Evolutionary conservation across 2,888 invertebrate genomes (phyloP), one percentile per base, ranked within the genome.

Genomic region (Opisthograptis luteolata): DNA sequence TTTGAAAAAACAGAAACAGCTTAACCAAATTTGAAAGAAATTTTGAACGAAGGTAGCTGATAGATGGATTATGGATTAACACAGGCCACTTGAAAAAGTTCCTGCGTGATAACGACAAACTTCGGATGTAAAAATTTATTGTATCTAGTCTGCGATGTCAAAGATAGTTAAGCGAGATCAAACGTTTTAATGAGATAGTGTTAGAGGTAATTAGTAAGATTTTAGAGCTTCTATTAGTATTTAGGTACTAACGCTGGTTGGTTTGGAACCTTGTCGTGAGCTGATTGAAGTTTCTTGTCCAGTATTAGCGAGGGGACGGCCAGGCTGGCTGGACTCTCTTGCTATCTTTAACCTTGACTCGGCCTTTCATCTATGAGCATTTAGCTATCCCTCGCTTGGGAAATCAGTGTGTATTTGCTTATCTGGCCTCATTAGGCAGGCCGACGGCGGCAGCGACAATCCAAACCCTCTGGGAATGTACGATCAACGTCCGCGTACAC

Each of bases 361-460:
- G 46, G 25, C 40, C 37, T 55, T 37, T 55, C 49, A 52, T 56
- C 40, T 40, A 13, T 14, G 14, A 31, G 46, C 31, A 42, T 44
- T 46, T 48, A 27, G 43, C 34, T 44, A 45, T 41, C 39, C 17
- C 44, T 46, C 87, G 64, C 87, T 50, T 64, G 88, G 88, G 89
- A 89, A 89, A 88, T 89, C 85, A 83, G 64, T 32, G 64, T 68
- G 68, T 75, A 71, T 81, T 81, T 75, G 79, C 79, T 87, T 86
- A 85, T 82, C 84, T 82, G 75, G 80, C 77, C 79, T 80, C 79
- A 84, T 87, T 85, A 84, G 74, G 70, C 72, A 71, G 66, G 67
- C 62, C 70, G 62, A 62, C 62, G 70, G 58, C 54, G 55, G 67
- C 72, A 76, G 67, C 25, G 42, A 25, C 40, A 40, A 12, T 40